A percentile compares a stretch with the other conserved stretches of the same genome.
Conservation (phyloP, 2,797 vertebrate genomes). For the Pseudocheirus occidentalis region DNA sequence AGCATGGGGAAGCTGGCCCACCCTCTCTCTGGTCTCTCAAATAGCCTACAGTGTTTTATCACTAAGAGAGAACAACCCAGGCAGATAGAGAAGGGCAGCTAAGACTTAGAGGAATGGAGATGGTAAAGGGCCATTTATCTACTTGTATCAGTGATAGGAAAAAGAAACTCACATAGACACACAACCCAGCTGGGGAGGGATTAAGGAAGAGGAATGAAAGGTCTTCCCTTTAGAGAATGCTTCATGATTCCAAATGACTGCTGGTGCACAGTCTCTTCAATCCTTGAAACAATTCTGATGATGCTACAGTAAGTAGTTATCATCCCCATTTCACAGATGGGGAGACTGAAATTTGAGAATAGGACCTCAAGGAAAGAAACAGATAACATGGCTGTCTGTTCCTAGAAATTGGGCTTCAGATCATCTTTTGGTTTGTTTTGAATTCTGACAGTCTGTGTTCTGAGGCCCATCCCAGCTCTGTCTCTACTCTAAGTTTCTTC, state of each 20-base stretch:
- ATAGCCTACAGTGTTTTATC: not conserved
- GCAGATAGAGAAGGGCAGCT: not conserved
- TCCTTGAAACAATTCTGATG: not conserved
- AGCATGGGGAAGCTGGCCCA: not conserved
- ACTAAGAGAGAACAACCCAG: not conserved
- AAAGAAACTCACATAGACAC: not conserved
- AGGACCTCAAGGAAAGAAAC: not conserved
- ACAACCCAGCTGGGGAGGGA: not conserved
- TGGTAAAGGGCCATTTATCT: not conserved
- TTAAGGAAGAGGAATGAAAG: not conserved
- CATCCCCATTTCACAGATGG: not conserved
- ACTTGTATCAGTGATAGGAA: not conserved
- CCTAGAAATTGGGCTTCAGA: not conserved
- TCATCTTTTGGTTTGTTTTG: not conserved
- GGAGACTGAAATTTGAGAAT: not conserved
- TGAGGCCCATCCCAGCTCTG: not conserved
- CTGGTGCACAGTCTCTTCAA: not conserved
- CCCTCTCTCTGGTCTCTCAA: not conserved
- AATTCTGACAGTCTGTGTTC: not conserved
- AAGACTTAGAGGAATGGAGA: not conserved
- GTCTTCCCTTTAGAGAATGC: not conserved
- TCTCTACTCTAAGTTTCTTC: not conserved
- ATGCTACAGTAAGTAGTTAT: not conserved
- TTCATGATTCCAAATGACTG: not conserved
- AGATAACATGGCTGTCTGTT: not conserved